These are phyloP conservation scores for Homalodisca vitripennis DNA, from an alignment of 1,140 invertebrate genomes.

Conservation along the genomic window DNA sequence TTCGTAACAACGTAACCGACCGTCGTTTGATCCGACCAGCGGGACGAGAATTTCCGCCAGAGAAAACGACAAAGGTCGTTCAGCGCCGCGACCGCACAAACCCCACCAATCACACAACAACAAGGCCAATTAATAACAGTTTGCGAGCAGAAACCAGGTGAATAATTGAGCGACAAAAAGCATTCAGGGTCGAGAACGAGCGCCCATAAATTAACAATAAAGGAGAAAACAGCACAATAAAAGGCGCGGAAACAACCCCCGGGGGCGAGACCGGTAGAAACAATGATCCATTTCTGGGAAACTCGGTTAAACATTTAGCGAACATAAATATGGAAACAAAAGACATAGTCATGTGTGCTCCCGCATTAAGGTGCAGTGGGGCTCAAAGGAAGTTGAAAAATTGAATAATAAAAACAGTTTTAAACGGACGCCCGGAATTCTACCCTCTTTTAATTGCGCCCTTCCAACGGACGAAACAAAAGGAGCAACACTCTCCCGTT, in stretches of 20 bases:
- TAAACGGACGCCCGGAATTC: neutral
- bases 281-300: slow-evolving; percentile 12
- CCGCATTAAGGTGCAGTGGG: neutral
- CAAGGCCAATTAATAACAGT: slow-evolving; percentile 20
- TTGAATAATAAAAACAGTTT: slow-evolving; percentile 22
- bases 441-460: slow-evolving; percentile 8
- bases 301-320: slow-evolving; percentile 9
- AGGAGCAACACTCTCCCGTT: no score
- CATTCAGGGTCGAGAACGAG: neutral
- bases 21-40: no score
- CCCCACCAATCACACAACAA: neutral
- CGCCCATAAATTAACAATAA: slow-evolving; percentile 17
- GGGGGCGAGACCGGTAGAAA: neutral
- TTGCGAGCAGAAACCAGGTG: slow-evolving; percentile 10
- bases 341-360: slow-evolving; percentile 15
- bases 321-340: slow-evolving; percentile 24
- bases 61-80: no score
- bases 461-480: no score
- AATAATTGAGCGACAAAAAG: slow-evolving; percentile 15
- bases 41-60: no score
- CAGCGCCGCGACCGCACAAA: no score
- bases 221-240: slow-evolving; percentile 25
- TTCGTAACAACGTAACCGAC: no score
- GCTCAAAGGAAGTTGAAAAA: slow-evolving; percentile 17
- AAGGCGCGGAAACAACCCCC: neutral